These are phyloP conservation scores for Seriola quinqueradiata DNA, from an alignment of 2,113 vertebrate genomes.

Conservation along the genomic window DNA sequence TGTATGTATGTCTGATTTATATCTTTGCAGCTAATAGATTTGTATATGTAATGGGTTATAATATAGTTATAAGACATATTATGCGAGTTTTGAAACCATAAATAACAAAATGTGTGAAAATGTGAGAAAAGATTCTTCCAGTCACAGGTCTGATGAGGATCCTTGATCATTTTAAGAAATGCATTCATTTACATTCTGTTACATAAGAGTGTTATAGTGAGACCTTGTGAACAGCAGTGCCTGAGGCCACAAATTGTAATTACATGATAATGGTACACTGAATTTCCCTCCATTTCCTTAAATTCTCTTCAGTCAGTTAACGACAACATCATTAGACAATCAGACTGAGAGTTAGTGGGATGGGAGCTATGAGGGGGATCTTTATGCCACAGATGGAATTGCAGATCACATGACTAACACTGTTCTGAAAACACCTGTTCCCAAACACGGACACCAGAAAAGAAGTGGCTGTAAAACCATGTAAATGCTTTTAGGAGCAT, in stretches of 20 bases:
- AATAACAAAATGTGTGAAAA: no score
- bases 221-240: not conserved
- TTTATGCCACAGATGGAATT: not conserved
- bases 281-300: not conserved
- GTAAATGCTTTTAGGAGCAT: not conserved
- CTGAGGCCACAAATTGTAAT: not conserved
- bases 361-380: not conserved
- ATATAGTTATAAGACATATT: not conserved
- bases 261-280: not conserved
- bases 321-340: not conserved
- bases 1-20: not conserved
- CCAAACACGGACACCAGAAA: not conserved
- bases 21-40: not conserved
- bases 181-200: no score
- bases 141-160: no score
- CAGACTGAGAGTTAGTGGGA: not conserved
- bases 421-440: not conserved
- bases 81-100: no score
- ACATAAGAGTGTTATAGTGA: not conserved
- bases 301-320: not conserved
- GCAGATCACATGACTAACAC: not conserved
- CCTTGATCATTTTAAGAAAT: no score
- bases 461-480: not conserved
- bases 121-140: no score
- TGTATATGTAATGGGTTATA: not conserved